Base-by-base conservation (phyloP, 2,888 invertebrate genomes). In the Lydus trimaculatus region DNA sequence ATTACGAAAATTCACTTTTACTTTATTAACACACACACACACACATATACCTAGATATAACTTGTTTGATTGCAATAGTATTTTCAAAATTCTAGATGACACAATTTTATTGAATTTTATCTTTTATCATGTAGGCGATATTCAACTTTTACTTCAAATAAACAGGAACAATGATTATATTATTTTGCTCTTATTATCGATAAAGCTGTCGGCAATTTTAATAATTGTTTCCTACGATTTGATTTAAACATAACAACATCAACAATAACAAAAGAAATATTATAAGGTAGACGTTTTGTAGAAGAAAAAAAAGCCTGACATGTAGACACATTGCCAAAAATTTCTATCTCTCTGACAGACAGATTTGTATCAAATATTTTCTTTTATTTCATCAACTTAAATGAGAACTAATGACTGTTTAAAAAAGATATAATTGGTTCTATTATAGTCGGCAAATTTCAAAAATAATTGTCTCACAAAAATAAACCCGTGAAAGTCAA, bases 31-130 rank as follows among this genome's bases (percentile, higher is more conserved):
- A 48, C 11, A 11, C 8, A n/a, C n/a, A n/a, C n/a, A n/a, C n/a
- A n/a, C n/a, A n/a, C n/a, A n/a, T n/a, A n/a, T n/a, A n/a, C n/a
- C n/a, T n/a, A n/a, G n/a, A n/a, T n/a, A n/a, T n/a, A 20, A 48
- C 48, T 48, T 17, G 48, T 20, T 48, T 20, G 48, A 48, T 48
- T 48, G 20, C 20, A 48, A 9, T 48, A 48, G 1, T 20, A 48
- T 48, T 20, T 48, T 23, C 48, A 48, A 48, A 48, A 48, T 48
- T 48, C 48, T 48, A 48, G 48, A 48, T 48, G 48, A 48, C 48
- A 48, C 48, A 48, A 48, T 48, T 48, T 48, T 48, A 48, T 48
- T 48, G 48, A 48, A 43, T 43, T 43, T 43, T 43, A 43, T 48
- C 17, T 5, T 48, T 48, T 0, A 48, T 48, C 48, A 20, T 48